A percentile compares a stretch with the other conserved stretches of the same genome.
phyloP scores from a whole-genome alignment of 2,113 vertebrate species.

The Puffinus mauretanicus region DNA sequence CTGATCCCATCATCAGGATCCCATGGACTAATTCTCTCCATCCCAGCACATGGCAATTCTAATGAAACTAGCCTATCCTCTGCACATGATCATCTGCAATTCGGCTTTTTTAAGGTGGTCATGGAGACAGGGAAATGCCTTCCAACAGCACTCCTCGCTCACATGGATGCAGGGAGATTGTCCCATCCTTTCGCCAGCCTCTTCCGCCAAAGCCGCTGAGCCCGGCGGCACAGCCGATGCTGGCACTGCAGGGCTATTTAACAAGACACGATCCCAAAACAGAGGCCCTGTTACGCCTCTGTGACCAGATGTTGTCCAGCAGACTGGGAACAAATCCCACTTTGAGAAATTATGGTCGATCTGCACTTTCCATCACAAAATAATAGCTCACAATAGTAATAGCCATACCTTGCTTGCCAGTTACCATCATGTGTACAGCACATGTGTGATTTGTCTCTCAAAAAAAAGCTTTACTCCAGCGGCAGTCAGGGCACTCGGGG shows the following conservation, averaged over 20 bases:
- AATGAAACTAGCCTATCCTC: background rate
- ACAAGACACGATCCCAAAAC: background rate
- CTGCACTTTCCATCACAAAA: background rate
- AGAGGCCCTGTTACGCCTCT: background rate
- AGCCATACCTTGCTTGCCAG: background rate
- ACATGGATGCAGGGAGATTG: background rate
- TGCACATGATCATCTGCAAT: background rate
- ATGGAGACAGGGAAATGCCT: background rate
- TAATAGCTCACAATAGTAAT: background rate
- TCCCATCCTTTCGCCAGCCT: background rate
- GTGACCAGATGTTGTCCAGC: background rate
- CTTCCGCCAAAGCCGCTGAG: background rate
- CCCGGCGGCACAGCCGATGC: background rate
- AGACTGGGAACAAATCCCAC: background rate
- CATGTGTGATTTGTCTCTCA: background rate
- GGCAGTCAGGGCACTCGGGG: background rate
- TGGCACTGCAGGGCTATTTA: background rate
- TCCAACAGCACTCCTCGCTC: background rate
- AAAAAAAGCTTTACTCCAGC: background rate
- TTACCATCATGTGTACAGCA: background rate
- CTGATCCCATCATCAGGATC: too few species aligned
- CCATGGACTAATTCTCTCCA: background rate
- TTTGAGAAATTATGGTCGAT: background rate
- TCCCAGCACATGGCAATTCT: background rate
- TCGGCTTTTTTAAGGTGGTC: background rate